A percentile compares a stretch with the other conserved stretches of the same genome.
These are phyloP conservation scores for Dendrolimus houi DNA, from an alignment of 2,888 invertebrate genomes.

Conservation along the genomic window DNA sequence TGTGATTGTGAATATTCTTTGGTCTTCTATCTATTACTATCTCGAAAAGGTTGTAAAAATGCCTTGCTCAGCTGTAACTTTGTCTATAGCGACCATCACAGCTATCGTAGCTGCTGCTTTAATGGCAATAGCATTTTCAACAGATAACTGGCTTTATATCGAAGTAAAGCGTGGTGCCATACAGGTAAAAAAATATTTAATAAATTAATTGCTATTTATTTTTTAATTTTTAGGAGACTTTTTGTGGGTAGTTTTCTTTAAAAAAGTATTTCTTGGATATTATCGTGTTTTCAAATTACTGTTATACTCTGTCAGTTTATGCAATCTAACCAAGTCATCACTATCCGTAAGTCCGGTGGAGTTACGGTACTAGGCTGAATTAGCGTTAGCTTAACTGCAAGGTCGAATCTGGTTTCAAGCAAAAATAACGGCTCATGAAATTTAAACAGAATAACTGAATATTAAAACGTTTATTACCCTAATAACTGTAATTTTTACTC, in stretches of 20 bases:
- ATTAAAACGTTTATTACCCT: no score
- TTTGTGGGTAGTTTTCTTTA: no score
- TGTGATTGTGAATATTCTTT: conserved; percentile 62
- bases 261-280: neutral
- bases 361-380: neutral
- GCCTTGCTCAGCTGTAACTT: conserved; percentile 96
- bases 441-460: neutral
- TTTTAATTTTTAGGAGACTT: no score
- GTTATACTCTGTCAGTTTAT: neutral
- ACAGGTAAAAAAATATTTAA: conserved; percentile 78
- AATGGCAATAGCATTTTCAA: conserved; percentile 95
- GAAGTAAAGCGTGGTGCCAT: conserved; percentile 93
- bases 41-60: conserved; percentile 77
- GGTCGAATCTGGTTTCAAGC: neutral
- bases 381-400: conserved; percentile 1
- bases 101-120: conserved; percentile 96
- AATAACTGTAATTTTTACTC: no score
- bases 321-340: neutral
- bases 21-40: conserved; percentile 45
- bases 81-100: conserved; percentile 96
- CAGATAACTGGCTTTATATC: conserved; percentile 97
- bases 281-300: neutral
- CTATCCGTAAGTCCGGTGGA: neutral
- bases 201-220: neutral
- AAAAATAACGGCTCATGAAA: neutral